Base-by-base conservation (phyloP, 2,797 vertebrate species). In the Thamnophis elegans region DNA sequence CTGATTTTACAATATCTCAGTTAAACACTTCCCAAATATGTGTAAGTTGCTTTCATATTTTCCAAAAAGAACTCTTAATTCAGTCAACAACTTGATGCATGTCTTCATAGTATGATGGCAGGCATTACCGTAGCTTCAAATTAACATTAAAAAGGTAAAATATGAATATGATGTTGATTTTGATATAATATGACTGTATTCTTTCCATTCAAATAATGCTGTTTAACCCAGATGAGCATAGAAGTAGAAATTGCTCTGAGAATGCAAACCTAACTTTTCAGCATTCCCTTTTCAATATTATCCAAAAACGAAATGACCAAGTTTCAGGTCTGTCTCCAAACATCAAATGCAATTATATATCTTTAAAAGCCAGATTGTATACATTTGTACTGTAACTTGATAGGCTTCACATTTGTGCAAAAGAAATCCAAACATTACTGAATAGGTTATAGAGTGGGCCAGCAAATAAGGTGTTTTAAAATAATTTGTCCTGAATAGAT, bases 391-490 rank as follows among this genome's bases (percentile, higher is more conserved):
- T 92, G 91, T 91, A 96, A 96, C 92, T 92, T 96, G 93, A 82
- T 92, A 94, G 20, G 32, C 87, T 85, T 89, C 90, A 87, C 0
- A 22, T 89, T 96, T 96, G 95, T 97, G 96, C 95, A 96, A 96
- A 82, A 96, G 94, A 95, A 97, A 97, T 95, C 95, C 95, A 97
- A 97, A 97, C 55, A 18, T 97, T 94, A 96, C 94, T 97, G 96
- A 97, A 94, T 95, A 97, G 96, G 98, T 96, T 97, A 97, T 94
- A 97, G 96, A 97, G 96, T 96, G 97, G 97, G 97, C 98, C 98
- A 99, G 98, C 98, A 98, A 98, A 98, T 98, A 98, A 98, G 98
- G 98, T 98, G 97, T 98, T 98, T 98, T 97, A 98, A 97, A 98
- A 96, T 98, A 97, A 96, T 97, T 97, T 98, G 97, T 99, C 98